Conservation (phyloP, 2,888 invertebrate genomes). For the Drosophila quinaria region DNA sequence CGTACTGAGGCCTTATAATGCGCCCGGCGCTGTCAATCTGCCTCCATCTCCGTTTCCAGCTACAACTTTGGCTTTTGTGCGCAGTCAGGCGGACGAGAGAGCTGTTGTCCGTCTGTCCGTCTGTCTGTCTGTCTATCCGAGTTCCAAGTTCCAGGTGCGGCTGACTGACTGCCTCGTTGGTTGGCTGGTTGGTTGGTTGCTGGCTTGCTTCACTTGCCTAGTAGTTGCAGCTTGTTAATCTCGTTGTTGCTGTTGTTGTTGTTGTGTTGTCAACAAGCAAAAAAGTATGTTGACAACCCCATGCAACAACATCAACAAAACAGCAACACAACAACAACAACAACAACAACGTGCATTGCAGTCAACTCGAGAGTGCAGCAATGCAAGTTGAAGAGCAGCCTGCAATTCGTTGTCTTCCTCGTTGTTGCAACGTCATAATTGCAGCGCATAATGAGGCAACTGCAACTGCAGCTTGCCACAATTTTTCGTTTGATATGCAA, state of each 20-base stretch:
- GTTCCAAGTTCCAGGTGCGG: constrained; percentile 55
- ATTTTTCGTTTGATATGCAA: constrained; percentile 84
- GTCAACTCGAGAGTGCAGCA: constrained; percentile 66
- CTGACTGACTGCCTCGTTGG: constrained; percentile 51
- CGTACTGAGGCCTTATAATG: constrained; percentile 73
- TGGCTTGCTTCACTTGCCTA: constrained; percentile 58
- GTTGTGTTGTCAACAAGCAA: constrained; percentile 77
- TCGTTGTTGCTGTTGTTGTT: constrained; percentile 52
- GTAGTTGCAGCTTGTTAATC: constrained; percentile 73
- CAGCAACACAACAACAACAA: constrained; percentile 26
- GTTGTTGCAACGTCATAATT: constrained; percentile 76
- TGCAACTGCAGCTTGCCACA: constrained; percentile 35
- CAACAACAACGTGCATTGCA: constrained; percentile 47
- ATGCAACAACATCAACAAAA: constrained; percentile 37
- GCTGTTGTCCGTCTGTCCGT: constrained; percentile 36
- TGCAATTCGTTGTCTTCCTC: constrained; percentile 70
- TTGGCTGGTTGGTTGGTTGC: constrained; percentile 41
- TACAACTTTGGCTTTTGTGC: constrained; percentile 40
- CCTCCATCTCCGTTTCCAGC: constrained; percentile 5
- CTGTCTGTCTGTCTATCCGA: constrained; percentile 30
- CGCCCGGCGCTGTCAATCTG: constrained; percentile 77
- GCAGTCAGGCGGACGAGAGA: constrained; percentile 52
- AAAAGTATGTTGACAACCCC: constrained; percentile 77
- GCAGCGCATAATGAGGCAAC: constrained; percentile 79
- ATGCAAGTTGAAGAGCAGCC: constrained; percentile 69